phyloP scores from a whole-genome alignment of 2,888 invertebrate species.

The Aromia moschata region DNA sequence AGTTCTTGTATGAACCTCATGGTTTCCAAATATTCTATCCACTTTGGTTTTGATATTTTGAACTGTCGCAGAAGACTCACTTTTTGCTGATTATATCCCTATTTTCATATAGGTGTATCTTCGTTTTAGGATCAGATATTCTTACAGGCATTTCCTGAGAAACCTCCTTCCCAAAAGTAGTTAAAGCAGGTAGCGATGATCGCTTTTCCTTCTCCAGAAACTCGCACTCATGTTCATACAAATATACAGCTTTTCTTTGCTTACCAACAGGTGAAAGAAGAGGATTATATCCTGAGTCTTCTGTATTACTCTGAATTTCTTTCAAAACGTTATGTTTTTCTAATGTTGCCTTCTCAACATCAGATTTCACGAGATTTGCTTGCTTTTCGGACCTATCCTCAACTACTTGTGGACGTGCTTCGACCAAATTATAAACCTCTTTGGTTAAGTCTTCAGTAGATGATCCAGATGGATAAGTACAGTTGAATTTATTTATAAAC shows the following conservation, averaged over 20 bases:
- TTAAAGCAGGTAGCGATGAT: neutral
- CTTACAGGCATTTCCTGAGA: neutral
- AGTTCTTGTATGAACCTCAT: neutral
- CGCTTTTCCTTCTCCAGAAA: conserved; percentile 14
- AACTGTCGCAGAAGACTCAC: neutral
- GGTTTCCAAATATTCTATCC: neutral
- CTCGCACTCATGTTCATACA: conserved; percentile 11
- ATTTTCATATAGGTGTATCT: neutral
- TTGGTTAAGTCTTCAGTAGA: conserved; percentile 13
- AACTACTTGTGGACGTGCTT: neutral
- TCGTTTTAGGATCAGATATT: neutral
- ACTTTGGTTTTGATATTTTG: neutral
- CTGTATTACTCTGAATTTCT: no score
- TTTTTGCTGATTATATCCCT: neutral
- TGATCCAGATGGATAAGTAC: neutral
- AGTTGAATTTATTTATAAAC: conserved; percentile 28
- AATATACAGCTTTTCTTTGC: conserved; percentile 12
- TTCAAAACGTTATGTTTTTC: neutral
- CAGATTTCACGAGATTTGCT: neutral
- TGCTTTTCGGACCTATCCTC: neutral
- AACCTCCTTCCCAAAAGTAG: neutral
- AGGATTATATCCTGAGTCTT: neutral
- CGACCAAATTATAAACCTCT: neutral
- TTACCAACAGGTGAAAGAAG: conserved; percentile 8
- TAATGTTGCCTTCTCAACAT: neutral